Evolutionary conservation across 2,113 vertebrate genomes (phyloP).

Genomic region (Aegithalos caudatus): DNA sequence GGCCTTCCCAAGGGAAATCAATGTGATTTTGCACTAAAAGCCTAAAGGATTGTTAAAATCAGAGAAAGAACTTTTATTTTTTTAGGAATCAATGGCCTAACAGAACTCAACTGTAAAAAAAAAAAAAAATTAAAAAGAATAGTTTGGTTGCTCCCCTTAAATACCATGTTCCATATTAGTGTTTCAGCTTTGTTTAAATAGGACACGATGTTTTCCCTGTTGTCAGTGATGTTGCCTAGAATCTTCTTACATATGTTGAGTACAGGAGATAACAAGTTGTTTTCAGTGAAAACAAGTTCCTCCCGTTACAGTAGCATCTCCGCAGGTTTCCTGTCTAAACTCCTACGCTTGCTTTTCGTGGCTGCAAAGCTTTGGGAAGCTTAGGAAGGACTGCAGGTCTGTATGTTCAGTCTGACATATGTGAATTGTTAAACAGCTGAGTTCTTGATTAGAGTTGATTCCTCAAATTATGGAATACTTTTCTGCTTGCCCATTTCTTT

Average conservation of each 20-base stretch:
- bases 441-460: slow-evolving; percentile 83
- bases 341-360: slow-evolving; percentile 70
- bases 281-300: slow-evolving; percentile 83
- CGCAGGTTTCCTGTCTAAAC: slow-evolving; percentile 76
- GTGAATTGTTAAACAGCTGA: slow-evolving; percentile 73
- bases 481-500: slow-evolving; percentile 71
- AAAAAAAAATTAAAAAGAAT: slow-evolving; percentile 6
- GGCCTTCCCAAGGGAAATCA: slow-evolving; percentile 92
- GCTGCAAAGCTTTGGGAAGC: slow-evolving; percentile 63
- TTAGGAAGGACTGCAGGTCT: slow-evolving; percentile 73
- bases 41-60: slow-evolving; percentile 77
- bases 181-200: slow-evolving; percentile 70
- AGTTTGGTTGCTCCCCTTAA: slow-evolving; percentile 74
- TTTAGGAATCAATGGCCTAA: slow-evolving; percentile 83
- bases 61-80: slow-evolving; percentile 80
- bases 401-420: slow-evolving; percentile 60
- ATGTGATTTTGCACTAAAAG: slow-evolving; percentile 84
- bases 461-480: slow-evolving; percentile 76
- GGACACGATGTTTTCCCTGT: slow-evolving; percentile 61
- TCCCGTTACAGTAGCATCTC: slow-evolving; percentile 74
- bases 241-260: slow-evolving; percentile 77
- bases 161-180: slow-evolving; percentile 72
- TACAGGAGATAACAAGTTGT: slow-evolving; percentile 83
- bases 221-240: slow-evolving; percentile 78
- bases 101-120: slow-evolving; percentile 81